Evolutionary conservation across 2,888 invertebrate species (phyloP).

Genomic region (Sussaba pulchella): DNA sequence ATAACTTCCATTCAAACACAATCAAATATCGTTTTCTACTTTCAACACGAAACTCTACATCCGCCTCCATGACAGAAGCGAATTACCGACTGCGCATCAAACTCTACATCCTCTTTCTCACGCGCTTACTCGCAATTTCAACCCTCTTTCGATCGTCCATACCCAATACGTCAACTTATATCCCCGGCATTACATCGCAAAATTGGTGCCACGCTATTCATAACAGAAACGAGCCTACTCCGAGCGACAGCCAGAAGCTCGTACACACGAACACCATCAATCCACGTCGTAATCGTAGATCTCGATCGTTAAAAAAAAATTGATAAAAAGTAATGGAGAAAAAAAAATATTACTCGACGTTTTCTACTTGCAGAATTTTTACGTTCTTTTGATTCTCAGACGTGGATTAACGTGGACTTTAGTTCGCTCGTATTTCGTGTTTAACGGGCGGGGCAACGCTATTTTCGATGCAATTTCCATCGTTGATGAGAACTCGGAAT

Average conservation of each 20-base stretch:
- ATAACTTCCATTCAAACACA: too few relatives aligned
- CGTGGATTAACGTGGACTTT: background rate
- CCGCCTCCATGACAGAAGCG: background rate
- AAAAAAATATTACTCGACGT: too few relatives aligned
- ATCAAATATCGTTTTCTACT: background rate
- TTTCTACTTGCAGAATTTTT: background rate
- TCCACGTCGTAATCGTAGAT: too few relatives aligned
- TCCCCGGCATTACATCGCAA: background rate
- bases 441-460: background rate
- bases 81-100: background rate
- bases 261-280: too few relatives aligned
- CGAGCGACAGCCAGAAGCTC: background rate
- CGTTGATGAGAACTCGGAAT: conserved; percentile 7
- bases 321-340: background rate
- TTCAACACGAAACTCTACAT: background rate
- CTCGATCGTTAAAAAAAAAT: background rate
- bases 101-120: background rate
- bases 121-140: too few relatives aligned
- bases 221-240: background rate
- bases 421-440: background rate
- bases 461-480: conserved; percentile 42
- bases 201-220: background rate
- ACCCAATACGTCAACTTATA: background rate
- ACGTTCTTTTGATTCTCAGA: background rate
- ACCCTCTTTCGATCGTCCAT: too few relatives aligned